Conservation (phyloP, 2,113 vertebrate species). For the Strigops habroptila region DNA sequence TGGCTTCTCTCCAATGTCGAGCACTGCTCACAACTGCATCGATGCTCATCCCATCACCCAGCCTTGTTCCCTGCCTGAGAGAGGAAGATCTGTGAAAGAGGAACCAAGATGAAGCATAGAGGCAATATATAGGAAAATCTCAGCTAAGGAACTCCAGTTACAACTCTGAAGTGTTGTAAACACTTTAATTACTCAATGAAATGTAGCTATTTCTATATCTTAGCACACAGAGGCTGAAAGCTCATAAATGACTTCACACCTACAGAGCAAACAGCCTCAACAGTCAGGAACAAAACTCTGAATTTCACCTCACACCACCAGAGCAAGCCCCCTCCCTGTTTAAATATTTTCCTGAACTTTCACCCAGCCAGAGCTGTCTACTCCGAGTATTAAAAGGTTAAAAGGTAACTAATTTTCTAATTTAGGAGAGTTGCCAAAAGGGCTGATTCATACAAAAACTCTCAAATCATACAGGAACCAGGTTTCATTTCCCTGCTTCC, state of each 20-base stretch:
- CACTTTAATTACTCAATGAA: not conserved
- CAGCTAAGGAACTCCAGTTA: not conserved
- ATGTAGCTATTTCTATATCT: not conserved
- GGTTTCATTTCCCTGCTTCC: constrained; percentile 61
- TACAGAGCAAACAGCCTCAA: constrained; percentile 5
- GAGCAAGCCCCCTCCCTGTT: not conserved
- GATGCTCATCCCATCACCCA: not conserved
- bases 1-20: not conserved
- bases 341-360: constrained; percentile 47
- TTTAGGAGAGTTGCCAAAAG: constrained; percentile 52
- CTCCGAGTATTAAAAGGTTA: constrained; percentile 30
- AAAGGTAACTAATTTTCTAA: constrained; percentile 49
- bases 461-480: constrained; percentile 65
- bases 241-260: constrained; percentile 25
- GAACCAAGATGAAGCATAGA: not conserved
- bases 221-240: not conserved
- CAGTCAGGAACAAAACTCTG: not conserved
- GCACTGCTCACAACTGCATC: not conserved
- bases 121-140: not conserved
- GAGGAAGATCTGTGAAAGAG: not conserved
- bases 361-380: not conserved
- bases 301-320: not conserved
- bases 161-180: not conserved
- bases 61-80: not conserved
- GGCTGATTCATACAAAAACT: constrained; percentile 34